Percentiles rank a stretch among this genome's conserved stretches.
phyloP scores from a whole-genome alignment of 1,140 invertebrate species.

The Solenopsis fugax region DNA sequence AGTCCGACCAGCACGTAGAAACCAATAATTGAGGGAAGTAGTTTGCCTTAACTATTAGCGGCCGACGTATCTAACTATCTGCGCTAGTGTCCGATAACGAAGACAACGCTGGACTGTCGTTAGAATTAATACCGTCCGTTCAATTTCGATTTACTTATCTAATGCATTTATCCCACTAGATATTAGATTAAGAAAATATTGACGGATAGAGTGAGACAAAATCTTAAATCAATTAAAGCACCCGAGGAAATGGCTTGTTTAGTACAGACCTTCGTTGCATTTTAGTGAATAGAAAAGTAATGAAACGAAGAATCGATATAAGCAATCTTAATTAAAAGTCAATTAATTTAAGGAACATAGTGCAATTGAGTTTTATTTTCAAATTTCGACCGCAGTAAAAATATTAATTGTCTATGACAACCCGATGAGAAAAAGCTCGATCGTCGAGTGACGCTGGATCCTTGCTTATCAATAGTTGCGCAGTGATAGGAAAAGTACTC shows the following conservation, averaged over 20 bases:
- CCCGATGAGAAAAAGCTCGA: background rate
- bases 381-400: background rate
- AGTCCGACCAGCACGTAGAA: slow-evolving; percentile 30
- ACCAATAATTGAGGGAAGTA: slow-evolving; percentile 67
- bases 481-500: background rate
- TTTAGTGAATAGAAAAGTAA: background rate
- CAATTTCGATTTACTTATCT: slow-evolving; percentile 33
- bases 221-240: background rate
- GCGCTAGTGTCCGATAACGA: slow-evolving; percentile 40
- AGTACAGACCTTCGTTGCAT: background rate
- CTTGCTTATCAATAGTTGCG: slow-evolving; percentile 1
- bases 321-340: background rate
- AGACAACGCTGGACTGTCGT: slow-evolving; percentile 25
- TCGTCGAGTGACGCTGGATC: slow-evolving; percentile 19
- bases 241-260: background rate
- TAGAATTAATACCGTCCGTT: slow-evolving; percentile 55
- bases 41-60: slow-evolving; percentile 64
- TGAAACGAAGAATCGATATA: background rate
- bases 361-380: background rate
- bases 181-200: slow-evolving; percentile 35
- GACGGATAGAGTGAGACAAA: background rate
- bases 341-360: background rate
- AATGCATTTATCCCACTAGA: slow-evolving; percentile 4
- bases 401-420: background rate
- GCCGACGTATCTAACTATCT: slow-evolving; percentile 14